Base-by-base conservation (phyloP, 92 coral and sea anemone species). In the Palythoa grandis region DNA sequence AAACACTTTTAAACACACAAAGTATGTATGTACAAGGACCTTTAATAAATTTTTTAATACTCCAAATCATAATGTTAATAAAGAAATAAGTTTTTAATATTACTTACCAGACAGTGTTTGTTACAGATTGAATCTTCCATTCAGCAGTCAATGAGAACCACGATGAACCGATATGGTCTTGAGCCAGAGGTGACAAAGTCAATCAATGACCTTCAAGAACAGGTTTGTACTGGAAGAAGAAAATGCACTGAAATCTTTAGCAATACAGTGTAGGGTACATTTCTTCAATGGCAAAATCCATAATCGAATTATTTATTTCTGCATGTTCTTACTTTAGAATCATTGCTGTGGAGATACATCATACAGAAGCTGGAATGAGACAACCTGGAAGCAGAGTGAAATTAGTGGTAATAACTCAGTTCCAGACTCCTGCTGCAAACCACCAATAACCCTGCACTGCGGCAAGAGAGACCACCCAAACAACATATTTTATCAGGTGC, bases 111-210 rank as follows among this genome's bases (percentile, higher is more conserved):
- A 16, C 1, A 29, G 35, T 43, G 11, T 12, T 83, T 83, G 65
- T 61, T 84, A 23, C 80, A 89, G 92, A 87, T 89, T 85, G 86
- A 89, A 71, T 70, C 82, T 53, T 83, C 86, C 61, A 71, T 89
- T 52, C 82, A 69, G 61, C 58, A 78, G 15, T 84, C 88, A 70
- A 78, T 74, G 66, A 84, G 76, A 66, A 69, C 66, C 83, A 87
- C 77, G 52, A 89, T 89, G 92, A 85, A 85, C 66, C 82, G 78
- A 83, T 96, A 96, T 89, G 94, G 91, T 17, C 83, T 85, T 77
- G 84, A 88, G 22, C 91, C 88, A 23, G 95, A 91, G 68, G 99
- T 95, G 52, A 96, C 97, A 17, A 68, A 82, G 35, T 91, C 98
- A 38, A 93, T 96, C 57, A 98, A 96, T 82, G 90, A 90, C 50